These are phyloP conservation scores for Stenchaetothrips biformis DNA, from an alignment of 2,888 invertebrate genomes.

Conservation along the genomic window DNA sequence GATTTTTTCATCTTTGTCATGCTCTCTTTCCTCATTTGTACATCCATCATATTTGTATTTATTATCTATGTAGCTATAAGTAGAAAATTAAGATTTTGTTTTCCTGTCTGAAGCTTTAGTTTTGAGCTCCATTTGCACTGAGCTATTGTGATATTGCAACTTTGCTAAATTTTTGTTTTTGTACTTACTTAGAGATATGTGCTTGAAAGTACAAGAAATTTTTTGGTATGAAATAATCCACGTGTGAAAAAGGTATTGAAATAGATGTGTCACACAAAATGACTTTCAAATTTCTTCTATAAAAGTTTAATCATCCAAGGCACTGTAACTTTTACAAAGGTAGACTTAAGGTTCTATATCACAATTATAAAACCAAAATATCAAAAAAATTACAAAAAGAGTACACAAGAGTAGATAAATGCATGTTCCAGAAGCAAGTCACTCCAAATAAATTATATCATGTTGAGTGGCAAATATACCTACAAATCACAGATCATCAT, in stretches of 20 bases:
- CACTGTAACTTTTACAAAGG: background rate
- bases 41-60: background rate
- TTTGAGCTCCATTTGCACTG: no score
- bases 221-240: background rate
- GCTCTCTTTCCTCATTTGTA: background rate
- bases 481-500: slow-evolving; percentile 8
- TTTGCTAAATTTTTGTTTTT: no score
- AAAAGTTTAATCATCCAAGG: background rate
- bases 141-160: no score
- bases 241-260: no score
- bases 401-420: background rate
- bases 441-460: background rate
- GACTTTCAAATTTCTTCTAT: background rate
- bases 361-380: slow-evolving; percentile 16
- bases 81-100: background rate
- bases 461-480: background rate
- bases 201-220: no score
- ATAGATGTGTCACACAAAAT: background rate
- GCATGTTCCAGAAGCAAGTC: background rate
- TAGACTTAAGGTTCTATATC: slow-evolving; percentile 12
- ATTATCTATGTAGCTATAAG: background rate
- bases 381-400: slow-evolving; percentile 9
- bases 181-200: no score
- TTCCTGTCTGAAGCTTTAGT: background rate
- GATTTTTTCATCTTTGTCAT: background rate